A percentile compares a stretch with the other conserved stretches of the same genome.
Conservation (phyloP, 2,113 vertebrate species). For the Phylloscopus trochilus region DNA sequence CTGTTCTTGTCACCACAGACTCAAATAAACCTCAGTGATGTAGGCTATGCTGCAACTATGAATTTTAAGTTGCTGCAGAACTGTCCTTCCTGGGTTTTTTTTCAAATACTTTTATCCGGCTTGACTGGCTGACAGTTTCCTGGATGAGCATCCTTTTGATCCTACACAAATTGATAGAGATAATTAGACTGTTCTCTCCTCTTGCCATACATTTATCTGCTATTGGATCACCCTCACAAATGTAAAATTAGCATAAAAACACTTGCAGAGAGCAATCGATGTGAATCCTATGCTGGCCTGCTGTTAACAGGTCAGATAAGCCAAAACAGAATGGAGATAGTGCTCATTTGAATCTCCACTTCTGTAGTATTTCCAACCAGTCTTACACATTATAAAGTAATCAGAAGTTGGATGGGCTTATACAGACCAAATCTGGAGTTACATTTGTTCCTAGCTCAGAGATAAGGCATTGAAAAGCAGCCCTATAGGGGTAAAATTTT, state of each 20-base stretch:
- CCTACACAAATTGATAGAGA: not conserved
- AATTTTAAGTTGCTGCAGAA: not conserved
- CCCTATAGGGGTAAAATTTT: not conserved
- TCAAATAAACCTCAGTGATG: not conserved
- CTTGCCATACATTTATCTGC: not conserved
- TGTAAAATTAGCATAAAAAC: not conserved
- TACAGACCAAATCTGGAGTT: not conserved
- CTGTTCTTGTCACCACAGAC: not conserved
- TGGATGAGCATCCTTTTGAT: not conserved
- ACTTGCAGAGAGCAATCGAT: not conserved
- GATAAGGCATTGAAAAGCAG: not conserved
- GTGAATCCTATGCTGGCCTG: not conserved
- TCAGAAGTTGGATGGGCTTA: not conserved
- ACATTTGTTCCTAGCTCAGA: not conserved
- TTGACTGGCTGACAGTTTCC: not conserved
- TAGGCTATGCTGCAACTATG: not conserved
- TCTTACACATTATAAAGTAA: not conserved
- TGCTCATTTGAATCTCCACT: not conserved
- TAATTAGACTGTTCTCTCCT: constrained; percentile 8
- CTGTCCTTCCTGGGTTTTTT: not conserved
- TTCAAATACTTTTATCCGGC: not conserved
- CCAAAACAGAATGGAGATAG: not conserved
- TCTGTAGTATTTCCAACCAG: not conserved
- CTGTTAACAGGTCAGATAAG: constrained; percentile 11
- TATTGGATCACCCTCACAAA: constrained; percentile 1